Base-by-base conservation (phyloP, 2,888 invertebrate genomes). In the Noctua pronuba region DNA sequence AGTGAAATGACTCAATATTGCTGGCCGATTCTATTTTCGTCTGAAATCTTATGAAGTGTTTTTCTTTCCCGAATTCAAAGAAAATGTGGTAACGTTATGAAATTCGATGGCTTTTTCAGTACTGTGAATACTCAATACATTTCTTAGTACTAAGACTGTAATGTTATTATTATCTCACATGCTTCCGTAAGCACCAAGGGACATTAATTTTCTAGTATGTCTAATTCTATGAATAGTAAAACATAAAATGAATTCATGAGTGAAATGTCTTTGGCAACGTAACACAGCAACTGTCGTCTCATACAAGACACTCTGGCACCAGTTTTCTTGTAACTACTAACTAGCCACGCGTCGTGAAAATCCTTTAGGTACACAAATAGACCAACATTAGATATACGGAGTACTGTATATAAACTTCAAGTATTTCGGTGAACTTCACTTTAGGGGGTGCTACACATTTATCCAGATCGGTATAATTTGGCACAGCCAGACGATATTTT, bases 261-360 rank as follows among this genome's bases (percentile, higher is more conserved):
- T 64, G 11, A 49, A 65, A 74, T 65, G 7, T 75, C 41, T 75
- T 66, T 79, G 38, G 46, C 68, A 82, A 67, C 31, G 35, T 35
- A 41, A 76, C 55, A 49, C 24, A 41, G 13, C 55, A 31, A 44
- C 65, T 49, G 28, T 38, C 13, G 28, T 62, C 58, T 73, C 31
- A 11, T 18, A 18, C 38, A 64, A 83, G 81, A 75, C 81, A 83
- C 31, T 52, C 67, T 84, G 81, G 81, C 75, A 84, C 81, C 72
- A 73, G 55, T 58, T 46, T 60, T 35, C 68, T 31, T 58, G 35
- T 44, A 41, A 46, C 31, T 66, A 49, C 31, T 46, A 38, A 41
- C 38, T 18, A 58, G n/a, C 16, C 31, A 62, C 24, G 16, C 11
- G 58, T 49, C 13, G 65, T 21, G 24, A 70, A 66, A 67, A 49